Evolutionary conservation across 2,113 vertebrate species (phyloP), one percentile per base, ranked within the genome.

Genomic region (Mus pahari): DNA sequence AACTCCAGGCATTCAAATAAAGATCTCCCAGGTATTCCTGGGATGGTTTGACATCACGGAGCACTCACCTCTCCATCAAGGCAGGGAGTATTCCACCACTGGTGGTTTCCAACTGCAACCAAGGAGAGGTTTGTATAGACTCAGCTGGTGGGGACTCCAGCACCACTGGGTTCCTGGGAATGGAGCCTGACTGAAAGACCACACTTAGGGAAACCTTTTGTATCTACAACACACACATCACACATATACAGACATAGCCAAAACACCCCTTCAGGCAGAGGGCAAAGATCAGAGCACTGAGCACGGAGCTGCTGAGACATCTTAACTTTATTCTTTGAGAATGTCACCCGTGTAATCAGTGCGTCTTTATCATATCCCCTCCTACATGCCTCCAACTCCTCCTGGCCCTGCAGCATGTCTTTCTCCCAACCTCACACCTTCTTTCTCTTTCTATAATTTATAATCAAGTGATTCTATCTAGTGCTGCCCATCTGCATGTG

Each of bases 91-190:
- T 90, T 26, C 60, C 12, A 2, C 10, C 7, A 5, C 53, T 48
- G 12, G 62, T 1, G 92, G 68, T 55, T 73, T 39, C 71, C 78
- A 84, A 97, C 53, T 22, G 66, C 42, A 48, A 12, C 31, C 24
- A n/a, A 86, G 86, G 92, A 94, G 89, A 94, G 77, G 98, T 96
- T 96, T 96, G 97, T 98, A 97, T 96, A 97, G 98, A 94, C 97
- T 98, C 98, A n/a, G 64, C 74, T 66, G 36, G 50, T 86, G 12
- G 81, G 64, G 64, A 92, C 91, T 93, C 82, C 79, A 94, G 89
- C 84, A 79, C 86, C 91, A 33, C 94, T 24, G 79, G 50, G 42
- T 39, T 96, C 91, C 97, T 96, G 86, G 91, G 97, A 98, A 97
- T 82, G 81, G 96, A 84, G 11, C 97, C 97, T 97, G 98, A 98